Percentiles rank a stretch among this genome's conserved stretches.
phyloP scores from a whole-genome alignment of 2,113 vertebrate genomes.

The Meles meles region DNA sequence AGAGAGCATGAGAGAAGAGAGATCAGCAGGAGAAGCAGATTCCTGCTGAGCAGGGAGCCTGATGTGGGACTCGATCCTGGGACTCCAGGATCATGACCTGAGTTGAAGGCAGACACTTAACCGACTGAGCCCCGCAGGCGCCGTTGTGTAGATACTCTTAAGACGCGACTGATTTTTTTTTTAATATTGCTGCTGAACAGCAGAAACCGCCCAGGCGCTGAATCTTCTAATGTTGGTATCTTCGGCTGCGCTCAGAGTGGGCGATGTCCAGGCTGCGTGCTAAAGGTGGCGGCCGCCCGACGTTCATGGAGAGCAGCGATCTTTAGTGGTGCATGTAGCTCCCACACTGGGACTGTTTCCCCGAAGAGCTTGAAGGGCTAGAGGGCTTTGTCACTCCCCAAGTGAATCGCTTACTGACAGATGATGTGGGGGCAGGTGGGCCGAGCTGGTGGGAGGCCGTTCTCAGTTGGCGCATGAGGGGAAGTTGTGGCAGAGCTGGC shows the following conservation, averaged over 20 bases:
- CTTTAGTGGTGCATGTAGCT: background rate
- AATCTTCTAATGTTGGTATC: background rate
- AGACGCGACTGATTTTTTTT: too few relatives aligned
- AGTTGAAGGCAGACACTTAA: too few relatives aligned
- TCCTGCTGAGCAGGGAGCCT: too few relatives aligned
- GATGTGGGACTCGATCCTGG: too few relatives aligned
- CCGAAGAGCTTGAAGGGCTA: too few relatives aligned
- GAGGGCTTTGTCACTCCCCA: background rate
- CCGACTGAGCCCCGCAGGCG: too few relatives aligned
- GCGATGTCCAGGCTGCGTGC: accelerated
- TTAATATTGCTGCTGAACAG: accelerated
- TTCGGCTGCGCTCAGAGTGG: accelerated
- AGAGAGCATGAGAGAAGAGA: too few relatives aligned
- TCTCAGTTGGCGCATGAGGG: accelerated
- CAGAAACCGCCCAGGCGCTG: background rate
- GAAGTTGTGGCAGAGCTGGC: accelerated
- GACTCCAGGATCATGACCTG: too few relatives aligned
- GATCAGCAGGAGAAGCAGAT: too few relatives aligned
- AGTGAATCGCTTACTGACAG: background rate
- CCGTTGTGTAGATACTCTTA: too few relatives aligned
- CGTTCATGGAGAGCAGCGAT: accelerated
- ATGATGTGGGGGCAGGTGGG: background rate
- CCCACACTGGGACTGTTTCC: background rate
- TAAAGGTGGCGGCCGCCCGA: accelerated
- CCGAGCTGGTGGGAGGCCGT: background rate